Base-by-base conservation (phyloP, 2,113 vertebrate species). In the Zootoca vivipara region DNA sequence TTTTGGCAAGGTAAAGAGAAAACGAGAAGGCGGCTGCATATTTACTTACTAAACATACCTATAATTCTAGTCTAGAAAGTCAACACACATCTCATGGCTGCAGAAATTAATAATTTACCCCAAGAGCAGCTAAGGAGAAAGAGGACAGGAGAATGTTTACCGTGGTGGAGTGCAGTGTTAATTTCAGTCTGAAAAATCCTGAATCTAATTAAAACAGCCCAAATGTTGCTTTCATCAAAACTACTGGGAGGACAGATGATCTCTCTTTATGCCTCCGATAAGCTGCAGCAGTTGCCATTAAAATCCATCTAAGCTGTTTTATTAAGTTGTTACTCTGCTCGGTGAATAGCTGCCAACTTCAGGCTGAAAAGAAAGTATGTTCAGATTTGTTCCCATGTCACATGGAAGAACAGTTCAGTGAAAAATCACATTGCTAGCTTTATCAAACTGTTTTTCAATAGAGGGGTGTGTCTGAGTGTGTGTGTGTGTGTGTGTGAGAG, bases 141-240 rank as follows among this genome's bases (percentile, higher is more conserved):
- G 89, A 88, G 83, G 84, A 91, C 89, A 40, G 18, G 74, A 16
- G 83, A 56, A 82, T 90, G 86, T 89, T 93, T 90, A 80, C 78
- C 42, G 67, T 88, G 77, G 67, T 18, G 1, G 91, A 89, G 84
- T 82, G 40, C n/a, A 58, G 83, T 89, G 91, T 85, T 94, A 92
- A 94, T 96, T 95, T 94, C 82, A 85, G 89, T 89, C 90, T 91
- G 93, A 91, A 92, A 92, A 94, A 86, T 86, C 93, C 87, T 85
- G 69, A 77, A 42, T 91, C 89, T 94, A 95, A 95, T 96, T 96
- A 96, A 94, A 94, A 89, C 91, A 89, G 93, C 93, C 94, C 92
- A 93, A 93, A 93, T 93, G 92, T 90, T 92, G 91, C 92, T 91
- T 93, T 95, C 67, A 4, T 94, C 92, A 91, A 91, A 93, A 93